Evolutionary conservation across 1,140 invertebrate genomes (phyloP).

Genomic region (Micrasema minimum): DNA sequence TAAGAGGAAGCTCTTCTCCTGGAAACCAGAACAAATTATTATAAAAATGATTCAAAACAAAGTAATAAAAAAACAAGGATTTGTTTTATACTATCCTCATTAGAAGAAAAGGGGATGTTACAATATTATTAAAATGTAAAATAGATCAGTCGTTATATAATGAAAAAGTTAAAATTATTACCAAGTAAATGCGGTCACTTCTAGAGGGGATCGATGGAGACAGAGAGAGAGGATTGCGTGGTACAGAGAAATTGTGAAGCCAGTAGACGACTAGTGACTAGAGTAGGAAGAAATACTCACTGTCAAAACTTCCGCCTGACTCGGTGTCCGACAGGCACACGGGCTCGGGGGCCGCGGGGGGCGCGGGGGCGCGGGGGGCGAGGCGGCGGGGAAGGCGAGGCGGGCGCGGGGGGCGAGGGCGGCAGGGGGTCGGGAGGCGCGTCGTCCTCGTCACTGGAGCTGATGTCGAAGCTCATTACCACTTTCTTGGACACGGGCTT

Average conservation of each 20-base stretch:
- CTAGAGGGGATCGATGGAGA: too few species aligned
- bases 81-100: too few species aligned
- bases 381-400: neutral
- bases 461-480: neutral
- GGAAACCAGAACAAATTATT: neutral
- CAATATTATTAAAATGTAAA: too few species aligned
- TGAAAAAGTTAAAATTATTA: too few species aligned
- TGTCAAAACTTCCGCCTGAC: conserved; percentile 4
- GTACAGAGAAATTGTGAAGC: too few species aligned
- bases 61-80: too few species aligned
- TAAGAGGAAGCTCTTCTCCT: neutral
- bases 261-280: too few species aligned
- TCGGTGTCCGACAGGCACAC: conserved; percentile 5
- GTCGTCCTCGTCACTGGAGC: conserved; percentile 10
- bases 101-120: too few species aligned
- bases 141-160: too few species aligned
- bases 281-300: too few species aligned
- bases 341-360: neutral
- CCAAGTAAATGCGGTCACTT: too few species aligned
- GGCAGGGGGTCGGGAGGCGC: neutral
- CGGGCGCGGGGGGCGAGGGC: neutral
- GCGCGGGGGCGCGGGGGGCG: neutral
- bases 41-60: neutral
- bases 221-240: too few species aligned
- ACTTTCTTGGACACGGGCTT: neutral